Evolutionary conservation across 2,797 vertebrate species (phyloP).

Genomic region (Chaenodraco wilsoni): DNA sequence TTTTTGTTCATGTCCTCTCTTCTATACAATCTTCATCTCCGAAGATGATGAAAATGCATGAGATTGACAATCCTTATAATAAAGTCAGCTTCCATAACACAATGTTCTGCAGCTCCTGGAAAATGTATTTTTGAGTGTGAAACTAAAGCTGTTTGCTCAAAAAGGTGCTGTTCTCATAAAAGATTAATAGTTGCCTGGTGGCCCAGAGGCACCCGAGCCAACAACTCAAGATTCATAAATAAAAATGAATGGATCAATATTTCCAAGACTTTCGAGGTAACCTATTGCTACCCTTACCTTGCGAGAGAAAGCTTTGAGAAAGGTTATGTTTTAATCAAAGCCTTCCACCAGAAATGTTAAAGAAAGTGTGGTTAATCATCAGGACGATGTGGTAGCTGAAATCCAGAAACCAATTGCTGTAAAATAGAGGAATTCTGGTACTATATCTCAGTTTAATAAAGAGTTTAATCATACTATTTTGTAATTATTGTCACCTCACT

Average conservation of each 20-base stretch:
- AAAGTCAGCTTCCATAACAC: slow-evolving; percentile 34
- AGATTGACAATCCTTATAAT: slow-evolving; percentile 45
- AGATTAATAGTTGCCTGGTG: slow-evolving; percentile 83
- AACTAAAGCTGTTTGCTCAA: slow-evolving; percentile 63
- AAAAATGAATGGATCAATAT: slow-evolving; percentile 86
- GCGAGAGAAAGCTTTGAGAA: slow-evolving; percentile 72
- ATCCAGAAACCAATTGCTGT: slow-evolving; percentile 34
- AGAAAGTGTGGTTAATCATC: slow-evolving; percentile 66
- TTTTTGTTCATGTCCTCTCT: slow-evolving; percentile 6
- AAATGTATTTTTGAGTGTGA: slow-evolving; percentile 23
- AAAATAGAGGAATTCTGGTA: slow-evolving; percentile 23
- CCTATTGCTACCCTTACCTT: slow-evolving; percentile 72
- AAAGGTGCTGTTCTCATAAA: slow-evolving; percentile 77
- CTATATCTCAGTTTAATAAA: slow-evolving; percentile 10
- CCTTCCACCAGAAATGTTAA: slow-evolving; percentile 64
- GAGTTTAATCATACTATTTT: slow-evolving; percentile 21
- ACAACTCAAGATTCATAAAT: slow-evolving; percentile 83
- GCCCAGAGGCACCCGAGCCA: slow-evolving; percentile 78
- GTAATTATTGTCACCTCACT: slow-evolving; percentile 18
- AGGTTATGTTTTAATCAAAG: slow-evolving; percentile 79
- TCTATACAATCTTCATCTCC: slow-evolving; percentile 14
- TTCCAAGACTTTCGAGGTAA: slow-evolving; percentile 78
- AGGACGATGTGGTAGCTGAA: slow-evolving; percentile 26
- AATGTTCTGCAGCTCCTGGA: slow-evolving; percentile 37
- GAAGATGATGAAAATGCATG: slow-evolving; percentile 31